Percentiles rank a stretch among this genome's conserved stretches.
Evolutionary conservation across 30 jellyfish, hydroid and myxozoan genomes (phyloP).

Genomic region (Nemopilema nomurai): DNA sequence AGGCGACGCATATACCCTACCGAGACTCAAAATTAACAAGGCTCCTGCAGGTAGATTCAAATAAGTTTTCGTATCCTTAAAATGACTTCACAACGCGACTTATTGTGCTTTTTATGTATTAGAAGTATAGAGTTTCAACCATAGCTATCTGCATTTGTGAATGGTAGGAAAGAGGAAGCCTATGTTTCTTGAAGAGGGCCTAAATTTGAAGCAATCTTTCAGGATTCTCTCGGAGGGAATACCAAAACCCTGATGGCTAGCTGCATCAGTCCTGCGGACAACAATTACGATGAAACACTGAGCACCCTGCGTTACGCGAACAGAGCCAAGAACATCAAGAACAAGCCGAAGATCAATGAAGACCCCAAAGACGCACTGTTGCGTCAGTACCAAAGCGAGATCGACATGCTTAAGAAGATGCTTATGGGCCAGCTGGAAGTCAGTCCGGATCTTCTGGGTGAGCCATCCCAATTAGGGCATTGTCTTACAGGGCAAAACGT

Average conservation of each 20-base stretch:
- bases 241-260: slow-evolving; percentile 94
- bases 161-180: no score
- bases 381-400: slow-evolving; percentile 92
- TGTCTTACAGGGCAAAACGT: no score
- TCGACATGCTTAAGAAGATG: slow-evolving; percentile 81
- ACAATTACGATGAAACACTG: slow-evolving; percentile 91
- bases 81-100: no score
- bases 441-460: slow-evolving; percentile 87
- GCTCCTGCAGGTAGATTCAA: slow-evolving; percentile 95
- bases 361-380: slow-evolving; percentile 96
- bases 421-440: slow-evolving; percentile 82
- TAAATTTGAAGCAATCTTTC: background rate
- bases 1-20: slow-evolving; percentile 94
- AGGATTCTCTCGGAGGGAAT: slow-evolving; percentile 98
- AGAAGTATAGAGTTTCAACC: no score
- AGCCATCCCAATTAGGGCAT: no score
- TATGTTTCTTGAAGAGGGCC: no score
- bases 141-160: no score
- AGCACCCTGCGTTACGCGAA: slow-evolving; percentile 96
- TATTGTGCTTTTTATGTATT: no score
- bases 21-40: slow-evolving; percentile 95
- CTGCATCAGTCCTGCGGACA: slow-evolving; percentile 97
- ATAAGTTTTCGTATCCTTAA: no score
- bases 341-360: slow-evolving; percentile 95
- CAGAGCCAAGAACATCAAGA: slow-evolving; percentile 97